Evolutionary conservation across 1,140 invertebrate genomes (phyloP), one percentile per base, ranked within the genome.

Genomic region (Cyphomyrmex costatus): DNA sequence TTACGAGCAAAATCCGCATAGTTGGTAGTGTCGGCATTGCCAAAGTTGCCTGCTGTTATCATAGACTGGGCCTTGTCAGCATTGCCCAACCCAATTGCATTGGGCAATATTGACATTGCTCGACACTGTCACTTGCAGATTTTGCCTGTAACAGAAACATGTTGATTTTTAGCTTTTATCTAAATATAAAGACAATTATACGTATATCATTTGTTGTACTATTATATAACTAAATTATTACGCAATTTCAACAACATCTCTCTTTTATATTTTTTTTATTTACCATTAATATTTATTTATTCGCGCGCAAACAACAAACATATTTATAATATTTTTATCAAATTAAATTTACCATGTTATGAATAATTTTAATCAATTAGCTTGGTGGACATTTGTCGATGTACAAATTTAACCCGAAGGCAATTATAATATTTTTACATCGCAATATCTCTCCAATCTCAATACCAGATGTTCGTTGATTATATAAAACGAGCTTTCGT

Each of bases 401-500:
- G 51, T 3, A 30, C 12, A 66, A 78, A 78, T 51, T 21, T 51
- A 49, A 3, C 1, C 6, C 14, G 46, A 66, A 51, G 1, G 27
- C 27, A 21, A 33, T 66, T 66, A 79, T 42, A 6, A 6, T 36
- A 19, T 36, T 33, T 58, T 21, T 27, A 8, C 49, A 78, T 58
- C 16, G 24, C 66, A 27, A 46, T 73, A 60, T 60, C 5, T 49
- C 14, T 49, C 46, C 46, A 42, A 73, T 82, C n/a, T 60, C 19
- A 30, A 58, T 73, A 33, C 4, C 19, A 46, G 16, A 21, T 56
- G 10, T 21, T 68, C 10, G 19, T 24, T n/a, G 65, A 24, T 27
- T 65, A 78, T 7, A 6, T 60, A 73, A 82, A 82, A 82, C 53
- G 5, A 60, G 33, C 79, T 71, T 58, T 33, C 14, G 14, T 42